phyloP scores from a whole-genome alignment of 2,113 vertebrate species.

The Daubentonia madagascariensis region DNA sequence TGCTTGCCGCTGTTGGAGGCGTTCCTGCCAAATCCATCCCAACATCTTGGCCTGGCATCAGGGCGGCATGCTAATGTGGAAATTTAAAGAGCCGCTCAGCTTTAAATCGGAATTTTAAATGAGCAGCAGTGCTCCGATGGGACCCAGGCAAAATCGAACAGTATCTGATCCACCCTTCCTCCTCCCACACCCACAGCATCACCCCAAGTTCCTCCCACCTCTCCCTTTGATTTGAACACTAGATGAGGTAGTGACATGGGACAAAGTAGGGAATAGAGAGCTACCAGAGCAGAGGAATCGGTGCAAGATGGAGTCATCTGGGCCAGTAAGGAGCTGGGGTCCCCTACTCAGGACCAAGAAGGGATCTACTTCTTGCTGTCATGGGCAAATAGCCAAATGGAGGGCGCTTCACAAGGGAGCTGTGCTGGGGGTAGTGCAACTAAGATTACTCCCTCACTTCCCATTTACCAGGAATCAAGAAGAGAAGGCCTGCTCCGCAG shows the following conservation, averaged over 20 bases:
- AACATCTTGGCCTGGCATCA: slow-evolving; percentile 82
- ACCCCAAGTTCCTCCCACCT: background rate
- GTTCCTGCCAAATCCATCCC: slow-evolving; percentile 82
- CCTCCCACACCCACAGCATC: background rate
- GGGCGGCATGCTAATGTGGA: slow-evolving; percentile 82
- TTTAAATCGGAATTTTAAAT: slow-evolving; percentile 83
- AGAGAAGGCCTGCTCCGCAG: background rate
- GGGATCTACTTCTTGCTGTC: background rate
- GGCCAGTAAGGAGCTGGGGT: background rate
- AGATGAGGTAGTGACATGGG: background rate
- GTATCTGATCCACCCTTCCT: slow-evolving; percentile 66
- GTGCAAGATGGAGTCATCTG: background rate
- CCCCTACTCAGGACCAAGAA: background rate
- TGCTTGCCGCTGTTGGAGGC: slow-evolving; percentile 78
- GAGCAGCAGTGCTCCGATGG: slow-evolving; percentile 77
- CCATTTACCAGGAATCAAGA: slow-evolving; percentile 5
- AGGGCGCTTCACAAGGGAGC: background rate
- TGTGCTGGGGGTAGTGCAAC: background rate
- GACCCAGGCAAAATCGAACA: slow-evolving; percentile 77
- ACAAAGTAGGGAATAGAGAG: background rate
- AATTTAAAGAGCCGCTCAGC: slow-evolving; percentile 81
- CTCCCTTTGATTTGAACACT: slow-evolving; percentile 40
- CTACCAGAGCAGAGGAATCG: background rate
- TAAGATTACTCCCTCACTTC: background rate
- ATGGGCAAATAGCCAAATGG: background rate